Evolutionary conservation across 2,113 vertebrate genomes (phyloP).

Genomic region (Hemichromis elongatus): DNA sequence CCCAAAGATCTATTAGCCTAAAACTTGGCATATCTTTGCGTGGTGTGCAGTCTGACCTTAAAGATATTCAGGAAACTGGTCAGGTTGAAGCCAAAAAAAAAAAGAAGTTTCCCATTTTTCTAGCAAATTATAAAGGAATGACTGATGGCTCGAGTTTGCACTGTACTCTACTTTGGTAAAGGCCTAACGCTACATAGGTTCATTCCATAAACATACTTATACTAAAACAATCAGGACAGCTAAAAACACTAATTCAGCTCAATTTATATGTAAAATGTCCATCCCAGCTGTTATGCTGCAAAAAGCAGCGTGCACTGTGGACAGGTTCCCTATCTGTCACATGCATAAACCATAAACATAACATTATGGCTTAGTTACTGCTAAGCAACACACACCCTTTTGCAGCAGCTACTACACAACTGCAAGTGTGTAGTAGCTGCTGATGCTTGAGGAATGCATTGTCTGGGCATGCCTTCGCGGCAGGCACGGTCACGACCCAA

Average conservation of each 20-base stretch:
- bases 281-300: background rate
- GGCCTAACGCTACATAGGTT: background rate
- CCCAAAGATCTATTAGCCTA: background rate
- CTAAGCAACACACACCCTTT: background rate
- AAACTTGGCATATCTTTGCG: background rate
- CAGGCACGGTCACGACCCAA: background rate
- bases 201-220: background rate
- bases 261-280: background rate
- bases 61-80: background rate
- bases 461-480: background rate
- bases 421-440: background rate
- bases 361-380: background rate
- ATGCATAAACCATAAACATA: background rate
- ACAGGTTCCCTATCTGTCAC: background rate
- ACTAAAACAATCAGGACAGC: background rate
- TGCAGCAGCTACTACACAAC: too few relatives aligned
- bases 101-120: background rate
- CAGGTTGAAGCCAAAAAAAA: background rate
- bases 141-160: background rate
- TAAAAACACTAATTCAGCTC: accelerated
- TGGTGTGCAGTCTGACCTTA: accelerated
- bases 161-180: background rate
- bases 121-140: background rate
- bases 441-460: background rate
- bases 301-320: accelerated